Percentiles rank a stretch among this genome's conserved stretches.
phyloP scores from a whole-genome alignment of 2,113 vertebrate genomes.

The Xiphophorus hellerii region DNA sequence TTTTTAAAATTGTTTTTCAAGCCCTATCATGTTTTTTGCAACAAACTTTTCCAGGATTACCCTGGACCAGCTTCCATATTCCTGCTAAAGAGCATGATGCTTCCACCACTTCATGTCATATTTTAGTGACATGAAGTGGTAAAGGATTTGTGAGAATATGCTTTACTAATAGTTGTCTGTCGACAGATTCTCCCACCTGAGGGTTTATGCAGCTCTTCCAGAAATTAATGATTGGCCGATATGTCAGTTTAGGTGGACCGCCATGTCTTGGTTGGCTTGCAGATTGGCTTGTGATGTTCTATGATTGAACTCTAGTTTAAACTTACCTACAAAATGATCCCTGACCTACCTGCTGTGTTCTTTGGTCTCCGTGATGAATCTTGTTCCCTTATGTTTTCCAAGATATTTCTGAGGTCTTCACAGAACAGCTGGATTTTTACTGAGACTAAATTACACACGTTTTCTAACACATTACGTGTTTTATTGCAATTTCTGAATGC shows the following conservation, averaged over 20 bases:
- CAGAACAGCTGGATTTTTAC: not conserved
- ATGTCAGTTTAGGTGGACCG: not conserved
- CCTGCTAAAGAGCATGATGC: not conserved
- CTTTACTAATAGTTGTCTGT: no score
- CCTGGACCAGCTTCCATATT: not conserved
- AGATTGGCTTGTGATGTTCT: not conserved
- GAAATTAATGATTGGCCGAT: no score
- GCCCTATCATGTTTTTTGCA: not conserved
- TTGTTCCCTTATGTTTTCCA: no score
- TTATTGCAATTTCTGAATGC: not conserved
- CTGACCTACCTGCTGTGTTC: not conserved
- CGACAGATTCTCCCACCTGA: not conserved
- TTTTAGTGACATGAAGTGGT: not conserved
- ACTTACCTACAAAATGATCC: not conserved
- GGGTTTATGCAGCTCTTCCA: not conserved
- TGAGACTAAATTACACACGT: not conserved
- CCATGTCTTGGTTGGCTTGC: not conserved
- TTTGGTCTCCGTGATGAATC: not conserved
- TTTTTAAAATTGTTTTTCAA: not conserved
- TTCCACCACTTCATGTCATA: not conserved
- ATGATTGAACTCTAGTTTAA: not conserved
- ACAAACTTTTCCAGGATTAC: not conserved
- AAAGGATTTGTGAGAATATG: no score
- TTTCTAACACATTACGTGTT: not conserved
- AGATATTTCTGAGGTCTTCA: no score